Conservation (phyloP, 2,113 vertebrate species). For the Cygnus buccinator region DNA sequence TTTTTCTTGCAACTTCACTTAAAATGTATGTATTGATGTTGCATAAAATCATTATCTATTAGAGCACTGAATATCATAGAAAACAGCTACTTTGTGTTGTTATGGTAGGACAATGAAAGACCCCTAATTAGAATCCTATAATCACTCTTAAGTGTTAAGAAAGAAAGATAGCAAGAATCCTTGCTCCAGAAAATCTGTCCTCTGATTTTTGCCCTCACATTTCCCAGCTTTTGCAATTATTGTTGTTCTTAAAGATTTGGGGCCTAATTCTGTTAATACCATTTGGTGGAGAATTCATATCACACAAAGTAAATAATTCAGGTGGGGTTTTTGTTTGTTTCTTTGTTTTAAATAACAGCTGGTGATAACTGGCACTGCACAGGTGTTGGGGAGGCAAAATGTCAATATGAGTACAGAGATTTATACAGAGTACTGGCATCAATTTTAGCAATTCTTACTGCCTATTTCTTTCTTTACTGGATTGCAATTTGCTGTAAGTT, state of each 20-base stretch:
- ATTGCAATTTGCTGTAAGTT: not conserved
- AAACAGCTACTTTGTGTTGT: not conserved
- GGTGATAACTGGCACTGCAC: not conserved
- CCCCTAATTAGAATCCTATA: not conserved
- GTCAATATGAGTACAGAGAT: not conserved
- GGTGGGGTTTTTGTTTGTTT: not conserved
- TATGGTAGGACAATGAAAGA: not conserved
- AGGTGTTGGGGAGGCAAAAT: not conserved
- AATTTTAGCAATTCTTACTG: not conserved
- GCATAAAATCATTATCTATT: not conserved
- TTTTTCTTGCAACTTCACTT: slow-evolving; percentile 70
- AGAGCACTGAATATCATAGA: not conserved
- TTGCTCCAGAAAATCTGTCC: not conserved
- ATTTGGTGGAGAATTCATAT: slow-evolving; percentile 11
- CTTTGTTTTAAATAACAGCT: not conserved
- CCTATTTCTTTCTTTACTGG: not conserved
- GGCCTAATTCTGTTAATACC: not conserved
- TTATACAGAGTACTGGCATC: not conserved
- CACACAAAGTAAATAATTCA: not conserved
- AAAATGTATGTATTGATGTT: not conserved
- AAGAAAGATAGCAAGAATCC: not conserved
- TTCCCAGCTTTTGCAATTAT: not conserved
- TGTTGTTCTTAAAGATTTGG: not conserved
- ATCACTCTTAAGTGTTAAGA: not conserved
- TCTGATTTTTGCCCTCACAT: not conserved